phyloP scores from a whole-genome alignment of 2,888 invertebrate genomes.

The Nesidiocoris tenuis region DNA sequence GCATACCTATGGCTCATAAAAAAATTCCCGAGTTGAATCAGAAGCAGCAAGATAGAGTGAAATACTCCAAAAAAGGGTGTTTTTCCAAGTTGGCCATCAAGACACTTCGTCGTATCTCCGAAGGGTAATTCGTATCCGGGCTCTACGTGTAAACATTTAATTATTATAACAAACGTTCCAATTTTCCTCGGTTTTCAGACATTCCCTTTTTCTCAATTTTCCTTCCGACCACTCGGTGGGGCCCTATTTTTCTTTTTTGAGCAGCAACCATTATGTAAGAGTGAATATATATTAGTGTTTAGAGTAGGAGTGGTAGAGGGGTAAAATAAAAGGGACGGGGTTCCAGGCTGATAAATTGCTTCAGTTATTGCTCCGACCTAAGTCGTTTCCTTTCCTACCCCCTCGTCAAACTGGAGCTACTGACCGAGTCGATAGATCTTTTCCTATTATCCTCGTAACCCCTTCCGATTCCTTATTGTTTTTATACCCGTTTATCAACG shows the following conservation, averaged over 20 bases:
- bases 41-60: too few species aligned
- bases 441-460: not conserved
- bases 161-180: too few species aligned
- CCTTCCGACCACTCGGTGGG: not conserved
- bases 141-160: too few species aligned
- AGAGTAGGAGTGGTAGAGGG: not conserved
- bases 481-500: not conserved
- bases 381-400: not conserved
- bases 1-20: too few species aligned
- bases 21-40: too few species aligned
- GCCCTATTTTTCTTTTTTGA: not conserved
- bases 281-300: not conserved
- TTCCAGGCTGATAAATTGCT: not conserved
- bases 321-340: not conserved
- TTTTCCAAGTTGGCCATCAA: too few species aligned
- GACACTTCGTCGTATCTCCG: too few species aligned
- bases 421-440: not conserved
- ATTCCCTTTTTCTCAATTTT: too few species aligned
- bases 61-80: too few species aligned
- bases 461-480: not conserved
- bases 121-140: too few species aligned
- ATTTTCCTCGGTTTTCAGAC: too few species aligned
- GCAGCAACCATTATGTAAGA: not conserved
- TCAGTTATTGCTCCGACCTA: not conserved
- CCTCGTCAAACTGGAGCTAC: not conserved